phyloP scores from a whole-genome alignment of 2,888 invertebrate genomes.

The Alloscopus bannaensis region DNA sequence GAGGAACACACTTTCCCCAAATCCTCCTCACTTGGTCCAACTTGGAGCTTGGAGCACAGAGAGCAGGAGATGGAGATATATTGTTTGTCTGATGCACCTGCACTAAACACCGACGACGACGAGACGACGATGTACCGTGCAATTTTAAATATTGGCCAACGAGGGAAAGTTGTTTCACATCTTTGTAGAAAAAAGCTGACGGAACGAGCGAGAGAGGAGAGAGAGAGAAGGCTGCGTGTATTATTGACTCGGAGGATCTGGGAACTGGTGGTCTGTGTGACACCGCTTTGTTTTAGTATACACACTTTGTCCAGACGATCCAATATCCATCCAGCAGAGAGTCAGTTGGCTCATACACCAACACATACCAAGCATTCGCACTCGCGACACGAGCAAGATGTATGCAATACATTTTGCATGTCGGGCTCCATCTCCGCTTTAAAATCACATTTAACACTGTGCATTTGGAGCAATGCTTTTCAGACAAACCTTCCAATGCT shows the following conservation, averaged over 20 bases:
- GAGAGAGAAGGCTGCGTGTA: conserved; percentile 61
- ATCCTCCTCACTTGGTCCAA: no score
- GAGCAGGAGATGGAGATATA: no score
- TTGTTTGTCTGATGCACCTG: neutral
- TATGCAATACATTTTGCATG: conserved; percentile 9
- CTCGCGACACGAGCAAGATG: neutral
- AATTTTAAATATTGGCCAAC: conserved; percentile 42
- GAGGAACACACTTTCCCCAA: no score
- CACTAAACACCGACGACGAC: no score
- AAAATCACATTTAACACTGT: neutral
- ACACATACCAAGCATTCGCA: conserved; percentile 19
- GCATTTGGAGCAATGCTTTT: conserved; percentile 14
- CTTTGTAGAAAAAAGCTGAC: conserved; percentile 23
- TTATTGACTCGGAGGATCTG: conserved; percentile 65
- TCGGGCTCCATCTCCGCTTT: no score
- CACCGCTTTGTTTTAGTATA: conserved; percentile 66
- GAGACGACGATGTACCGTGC: no score
- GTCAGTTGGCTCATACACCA: conserved; percentile 39
- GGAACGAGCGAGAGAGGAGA: conserved; percentile 39
- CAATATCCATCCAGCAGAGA: conserved; percentile 27
- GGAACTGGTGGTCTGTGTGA: conserved; percentile 61
- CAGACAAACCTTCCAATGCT: conserved; percentile 8
- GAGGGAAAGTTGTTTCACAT: conserved; percentile 44
- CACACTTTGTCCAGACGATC: conserved; percentile 40
- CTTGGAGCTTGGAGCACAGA: no score